Base-by-base conservation (phyloP, 2,888 invertebrate genomes). In the Anthophora plumipes region DNA sequence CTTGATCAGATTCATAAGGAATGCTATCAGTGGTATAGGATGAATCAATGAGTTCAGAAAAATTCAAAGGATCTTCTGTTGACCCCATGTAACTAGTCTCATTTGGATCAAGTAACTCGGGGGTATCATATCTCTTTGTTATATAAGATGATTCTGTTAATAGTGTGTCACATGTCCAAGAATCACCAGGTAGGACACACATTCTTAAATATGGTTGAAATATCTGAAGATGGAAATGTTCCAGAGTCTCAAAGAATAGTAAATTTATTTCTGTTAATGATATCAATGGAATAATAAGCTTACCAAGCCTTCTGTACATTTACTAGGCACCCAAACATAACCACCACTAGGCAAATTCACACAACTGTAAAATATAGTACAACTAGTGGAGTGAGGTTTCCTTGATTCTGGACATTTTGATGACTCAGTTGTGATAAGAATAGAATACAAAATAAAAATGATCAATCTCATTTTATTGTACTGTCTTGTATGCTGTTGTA, bases 311-410 rank as follows among this genome's bases (percentile, higher is more conserved):
- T 92, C 85, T 52, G 86, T 86, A 72, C 93, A 93, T 78, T 89
- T 92, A 20, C 89, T 88, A 14, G 92, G 93, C 6, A 89, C 89
- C 93, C 92, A 93, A 11, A 90, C 92, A 69, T 91, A 91, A 43
- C 89, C 90, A 14, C 87, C 90, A 31, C 82, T 85, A 0, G 92
- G 92, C 20, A 92, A 61, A 88, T 92, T 92, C 20, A 91, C 84
- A 52, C 93, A 93, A 52, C 89, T 91, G 61, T 92, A 93, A 86
- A 91, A 93, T 77, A 91, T 87, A n/a, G 82, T 87, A 57, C 93
- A 93, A 63, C 91, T 90, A 7, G 90, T 91, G 14, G 86, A 78
- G 74, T 93, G 92, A 12, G 92, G 89, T 83, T 91, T 92, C 78
- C 88, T 88, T 20, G 86, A 54, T 76, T 91, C 90, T 22, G 92